Percentiles rank a stretch among this genome's conserved stretches.
phyloP scores from a whole-genome alignment of 2,113 vertebrate species.

The Microtus ochrogaster region DNA sequence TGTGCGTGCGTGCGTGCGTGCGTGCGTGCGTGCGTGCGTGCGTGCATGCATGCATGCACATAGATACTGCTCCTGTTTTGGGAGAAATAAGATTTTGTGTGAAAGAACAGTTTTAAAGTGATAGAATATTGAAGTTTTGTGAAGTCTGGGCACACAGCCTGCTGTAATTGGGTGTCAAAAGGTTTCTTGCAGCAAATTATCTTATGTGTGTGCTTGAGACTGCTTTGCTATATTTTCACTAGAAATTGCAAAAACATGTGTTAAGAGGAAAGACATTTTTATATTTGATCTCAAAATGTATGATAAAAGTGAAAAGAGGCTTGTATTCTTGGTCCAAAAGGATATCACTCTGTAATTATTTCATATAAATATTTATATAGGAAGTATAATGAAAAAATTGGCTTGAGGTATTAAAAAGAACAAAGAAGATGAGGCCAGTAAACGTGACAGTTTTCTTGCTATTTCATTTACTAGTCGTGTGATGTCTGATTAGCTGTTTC shows the following conservation, averaged over 20 bases:
- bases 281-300: not conserved
- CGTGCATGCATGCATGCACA: accelerated
- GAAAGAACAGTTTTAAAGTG: not conserved
- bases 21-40: accelerated
- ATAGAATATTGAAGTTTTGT: not conserved
- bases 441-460: not conserved
- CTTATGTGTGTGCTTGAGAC: not conserved
- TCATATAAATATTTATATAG: not conserved
- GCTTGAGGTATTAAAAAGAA: not conserved
- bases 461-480: not conserved
- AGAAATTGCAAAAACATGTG: not conserved
- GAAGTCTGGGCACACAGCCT: not conserved
- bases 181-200: constrained; percentile 19
- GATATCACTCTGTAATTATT: not conserved
- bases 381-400: constrained; percentile 17
- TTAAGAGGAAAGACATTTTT: not conserved
- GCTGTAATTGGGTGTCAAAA: not conserved
- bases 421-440: not conserved
- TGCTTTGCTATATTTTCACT: constrained; percentile 38
- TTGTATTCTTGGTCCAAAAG: not conserved
- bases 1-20: too few species aligned
- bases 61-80: not conserved
- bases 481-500: not conserved
- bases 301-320: not conserved
- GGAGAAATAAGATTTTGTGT: not conserved